Conservation (phyloP, 2,113 vertebrate species). For the Oceanodroma tethys region DNA sequence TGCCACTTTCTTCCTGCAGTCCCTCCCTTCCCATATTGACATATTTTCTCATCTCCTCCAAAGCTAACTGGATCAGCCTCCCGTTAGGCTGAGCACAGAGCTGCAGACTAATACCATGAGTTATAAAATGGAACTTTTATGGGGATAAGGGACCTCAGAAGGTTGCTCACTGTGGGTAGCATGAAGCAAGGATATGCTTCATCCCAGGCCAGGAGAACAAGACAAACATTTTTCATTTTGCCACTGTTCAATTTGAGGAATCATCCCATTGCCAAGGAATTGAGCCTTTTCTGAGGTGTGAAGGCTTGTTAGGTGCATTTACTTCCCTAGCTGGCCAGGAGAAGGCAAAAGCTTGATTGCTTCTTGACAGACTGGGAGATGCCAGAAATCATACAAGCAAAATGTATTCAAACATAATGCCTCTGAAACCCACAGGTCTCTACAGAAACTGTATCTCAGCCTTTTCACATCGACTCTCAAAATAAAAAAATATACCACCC, state of each 20-base stretch:
- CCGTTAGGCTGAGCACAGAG: neutral
- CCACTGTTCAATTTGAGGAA: neutral
- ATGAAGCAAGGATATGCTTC: neutral
- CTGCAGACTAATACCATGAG: neutral
- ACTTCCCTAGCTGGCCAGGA: neutral
- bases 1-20: neutral
- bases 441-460: neutral
- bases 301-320: neutral
- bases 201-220: neutral
- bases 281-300: neutral
- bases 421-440: neutral
- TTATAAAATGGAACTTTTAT: neutral
- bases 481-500: neutral
- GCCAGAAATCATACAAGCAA: neutral
- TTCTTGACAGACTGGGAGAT: neutral
- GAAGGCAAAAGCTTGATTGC: neutral
- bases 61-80: neutral
- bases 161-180: neutral
- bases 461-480: neutral
- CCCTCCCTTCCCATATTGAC: neutral
- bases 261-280: neutral
- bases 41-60: neutral
- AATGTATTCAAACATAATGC: neutral
- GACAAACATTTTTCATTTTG: neutral
- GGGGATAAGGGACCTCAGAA: neutral